These are phyloP conservation scores for Pangasianodon hypophthalmus DNA, from an alignment of 2,113 vertebrate genomes.

Conservation along the genomic window DNA sequence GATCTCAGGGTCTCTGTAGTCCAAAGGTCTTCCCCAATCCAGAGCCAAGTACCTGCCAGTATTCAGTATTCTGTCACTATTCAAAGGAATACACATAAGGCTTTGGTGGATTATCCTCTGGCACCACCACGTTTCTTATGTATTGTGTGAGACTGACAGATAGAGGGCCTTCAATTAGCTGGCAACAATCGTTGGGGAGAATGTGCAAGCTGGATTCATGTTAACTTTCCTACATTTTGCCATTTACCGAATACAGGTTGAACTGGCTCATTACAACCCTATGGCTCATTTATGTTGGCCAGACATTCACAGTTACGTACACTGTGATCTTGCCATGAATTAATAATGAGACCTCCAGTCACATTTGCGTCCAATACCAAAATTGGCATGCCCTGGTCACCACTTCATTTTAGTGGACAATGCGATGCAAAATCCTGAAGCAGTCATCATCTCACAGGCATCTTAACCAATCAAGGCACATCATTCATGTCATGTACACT, in stretches of 20 bases:
- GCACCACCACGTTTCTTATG: background rate
- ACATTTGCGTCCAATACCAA: background rate
- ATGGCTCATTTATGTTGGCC: background rate
- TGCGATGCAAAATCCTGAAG: background rate
- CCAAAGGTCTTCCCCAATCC: background rate
- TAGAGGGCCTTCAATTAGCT: background rate
- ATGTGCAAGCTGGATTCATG: background rate
- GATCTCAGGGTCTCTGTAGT: background rate
- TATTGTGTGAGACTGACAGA: background rate
- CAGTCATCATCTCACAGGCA: background rate
- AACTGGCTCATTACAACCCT: background rate
- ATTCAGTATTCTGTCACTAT: slow-evolving; percentile 14
- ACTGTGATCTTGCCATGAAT: background rate
- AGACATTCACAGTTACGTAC: background rate
- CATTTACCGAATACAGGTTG: background rate
- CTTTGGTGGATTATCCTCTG: background rate
- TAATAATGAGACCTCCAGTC: background rate
- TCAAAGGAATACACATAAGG: background rate
- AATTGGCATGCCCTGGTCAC: background rate
- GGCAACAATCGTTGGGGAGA: background rate
- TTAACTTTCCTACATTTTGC: background rate
- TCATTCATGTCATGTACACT: background rate
- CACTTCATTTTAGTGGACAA: background rate
- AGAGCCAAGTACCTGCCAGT: background rate
- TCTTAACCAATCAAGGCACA: background rate